Evolutionary conservation across 2,113 vertebrate genomes (phyloP).

Genomic region (Hystrix brachyura): DNA sequence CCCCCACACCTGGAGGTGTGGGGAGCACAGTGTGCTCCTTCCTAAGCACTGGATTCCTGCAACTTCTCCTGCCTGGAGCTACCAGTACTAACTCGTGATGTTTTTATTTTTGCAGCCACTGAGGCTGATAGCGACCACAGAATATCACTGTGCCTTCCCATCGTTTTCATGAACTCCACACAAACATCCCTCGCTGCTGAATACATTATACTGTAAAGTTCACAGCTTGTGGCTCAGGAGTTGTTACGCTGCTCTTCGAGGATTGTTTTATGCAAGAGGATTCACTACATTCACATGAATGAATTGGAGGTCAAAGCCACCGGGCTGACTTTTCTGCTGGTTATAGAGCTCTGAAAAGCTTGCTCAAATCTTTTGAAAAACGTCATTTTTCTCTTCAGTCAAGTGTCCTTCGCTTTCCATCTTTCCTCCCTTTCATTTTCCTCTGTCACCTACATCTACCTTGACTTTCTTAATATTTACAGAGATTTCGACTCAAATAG

Average conservation of each 20-base stretch:
- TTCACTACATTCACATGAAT: neutral
- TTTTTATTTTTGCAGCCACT: neutral
- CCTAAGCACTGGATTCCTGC: neutral
- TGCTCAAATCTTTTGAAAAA: conserved; percentile 15
- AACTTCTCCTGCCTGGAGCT: neutral
- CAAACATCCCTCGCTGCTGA: neutral
- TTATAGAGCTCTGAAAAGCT: conserved; percentile 19
- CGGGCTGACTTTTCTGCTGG: neutral
- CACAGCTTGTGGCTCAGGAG: neutral
- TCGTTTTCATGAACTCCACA: neutral
- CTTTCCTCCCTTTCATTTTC: neutral
- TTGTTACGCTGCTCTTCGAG: conserved; percentile 1
- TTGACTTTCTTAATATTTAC: neutral
- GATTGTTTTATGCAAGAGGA: neutral
- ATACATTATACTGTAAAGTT: neutral
- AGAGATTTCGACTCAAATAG: neutral
- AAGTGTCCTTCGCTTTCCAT: neutral
- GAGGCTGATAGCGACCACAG: neutral
- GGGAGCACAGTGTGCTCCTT: neutral
- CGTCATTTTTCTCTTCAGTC: neutral
- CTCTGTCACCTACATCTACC: neutral
- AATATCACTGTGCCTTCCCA: neutral
- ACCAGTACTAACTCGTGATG: neutral
- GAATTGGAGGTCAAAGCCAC: neutral
- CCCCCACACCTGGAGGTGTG: neutral